Base-by-base conservation (phyloP, 2,888 invertebrate species). In the Metacarcinus magister region DNA sequence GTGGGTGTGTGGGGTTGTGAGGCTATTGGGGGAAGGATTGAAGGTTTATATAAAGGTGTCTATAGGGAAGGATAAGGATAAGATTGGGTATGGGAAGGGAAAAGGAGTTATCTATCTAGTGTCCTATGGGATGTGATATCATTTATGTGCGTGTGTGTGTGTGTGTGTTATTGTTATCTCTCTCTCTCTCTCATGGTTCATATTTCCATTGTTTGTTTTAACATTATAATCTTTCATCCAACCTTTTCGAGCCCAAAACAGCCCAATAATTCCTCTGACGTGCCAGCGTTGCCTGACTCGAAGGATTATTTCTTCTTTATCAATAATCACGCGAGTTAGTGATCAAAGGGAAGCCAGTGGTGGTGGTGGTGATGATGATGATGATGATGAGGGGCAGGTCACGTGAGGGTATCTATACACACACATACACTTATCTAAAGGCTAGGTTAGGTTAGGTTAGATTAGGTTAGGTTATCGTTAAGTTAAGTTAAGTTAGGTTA, bases 271-370 rank as follows among this genome's bases (percentile, higher is more conserved):
- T 67, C 67, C 23, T n/a, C 23, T 67, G 67, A 67, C 67, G 67
- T 19, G 67, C 67, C n/a, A 5, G 67, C 67, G 67, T 23, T 67
- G 19, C 67, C 67, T 67, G 67, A 67, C 67, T 67, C 19, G 23
- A 67, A 67, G 67, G 67, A 67, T 67, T 67, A 67, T 67, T 67
- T 67, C 67, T 67, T 67, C n/a, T n/a, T 67, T n/a, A 67, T 67
- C 67, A 67, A 67, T 23, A 67, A 67, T 67, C 67, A 67, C 67
- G 67, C 67, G 67, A 67, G 67, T 16, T 23, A 16, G 67, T 67
- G 67, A 67, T 67, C 67, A 67, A 67, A n/a, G 23, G 19, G 5
- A 10, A 16, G 67, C 4, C 67, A n/a, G n/a, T n/a, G n/a, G n/a
- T n/a, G n/a, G n/a, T n/a, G n/a, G n/a, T n/a, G n/a, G n/a, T n/a